Evolutionary conservation across 2,797 vertebrate genomes (phyloP).

Genomic region (Halcyon chelicuti): DNA sequence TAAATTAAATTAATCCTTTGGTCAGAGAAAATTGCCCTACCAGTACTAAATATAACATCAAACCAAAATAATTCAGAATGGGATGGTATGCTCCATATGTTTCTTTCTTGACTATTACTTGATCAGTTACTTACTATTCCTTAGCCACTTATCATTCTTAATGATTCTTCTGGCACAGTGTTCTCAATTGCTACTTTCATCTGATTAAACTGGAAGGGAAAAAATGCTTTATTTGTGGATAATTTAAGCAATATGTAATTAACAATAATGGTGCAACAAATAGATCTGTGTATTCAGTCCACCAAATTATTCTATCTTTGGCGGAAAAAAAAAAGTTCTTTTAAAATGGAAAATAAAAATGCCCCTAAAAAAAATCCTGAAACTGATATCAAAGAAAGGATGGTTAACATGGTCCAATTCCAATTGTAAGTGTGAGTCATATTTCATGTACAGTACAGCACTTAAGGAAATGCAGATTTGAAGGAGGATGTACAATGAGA

Average conservation of each 20-base stretch:
- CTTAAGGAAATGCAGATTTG: constrained; percentile 14
- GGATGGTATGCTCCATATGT: not conserved
- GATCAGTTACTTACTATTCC: not conserved
- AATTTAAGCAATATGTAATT: not conserved
- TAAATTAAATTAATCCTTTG: not conserved
- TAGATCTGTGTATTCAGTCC: not conserved
- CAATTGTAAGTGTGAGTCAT: not conserved
- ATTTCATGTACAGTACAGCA: constrained; percentile 1
- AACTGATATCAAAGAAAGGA: not conserved
- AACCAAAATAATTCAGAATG: not conserved
- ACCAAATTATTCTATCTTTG: not conserved
- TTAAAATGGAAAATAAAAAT: not conserved
- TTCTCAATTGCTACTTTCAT: constrained; percentile 48
- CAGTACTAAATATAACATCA: not conserved
- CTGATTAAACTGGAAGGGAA: not conserved
- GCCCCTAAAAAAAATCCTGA: not conserved
- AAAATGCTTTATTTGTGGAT: not conserved
- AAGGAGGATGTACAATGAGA: not conserved
- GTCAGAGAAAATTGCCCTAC: not conserved
- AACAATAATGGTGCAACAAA: not conserved
- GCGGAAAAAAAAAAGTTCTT: not conserved
- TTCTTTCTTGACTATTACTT: not conserved
- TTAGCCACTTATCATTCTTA: not conserved
- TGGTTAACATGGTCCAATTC: not conserved
- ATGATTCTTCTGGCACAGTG: constrained; percentile 1